A percentile compares a stretch with the other conserved stretches of the same genome.
Conservation (phyloP, 64 coral and sea anemone species). For the Montipora foliosa region DNA sequence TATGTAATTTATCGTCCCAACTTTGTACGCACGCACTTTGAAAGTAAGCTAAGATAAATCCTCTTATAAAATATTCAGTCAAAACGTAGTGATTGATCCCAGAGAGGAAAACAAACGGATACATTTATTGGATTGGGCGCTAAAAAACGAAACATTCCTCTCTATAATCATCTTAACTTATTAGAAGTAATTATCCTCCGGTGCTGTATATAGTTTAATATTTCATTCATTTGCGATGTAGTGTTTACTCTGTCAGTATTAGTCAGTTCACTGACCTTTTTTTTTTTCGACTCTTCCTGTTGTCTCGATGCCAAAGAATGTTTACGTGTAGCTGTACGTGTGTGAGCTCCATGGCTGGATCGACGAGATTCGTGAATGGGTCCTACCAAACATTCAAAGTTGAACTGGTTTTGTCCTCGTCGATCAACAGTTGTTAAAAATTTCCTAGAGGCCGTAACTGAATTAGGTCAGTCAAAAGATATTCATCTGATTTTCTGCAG, state of each 20-base stretch:
- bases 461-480: too few species aligned
- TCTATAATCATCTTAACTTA: neutral
- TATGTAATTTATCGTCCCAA: neutral
- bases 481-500: too few species aligned
- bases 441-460: too few species aligned
- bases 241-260: neutral
- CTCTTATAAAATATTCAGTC: neutral
- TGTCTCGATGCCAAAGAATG: too few species aligned
- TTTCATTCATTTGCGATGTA: neutral
- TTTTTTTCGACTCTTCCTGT: too few species aligned
- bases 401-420: too few species aligned
- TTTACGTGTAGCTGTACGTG: too few species aligned
- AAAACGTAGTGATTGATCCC: neutral
- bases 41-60: neutral
- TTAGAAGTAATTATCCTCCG: neutral
- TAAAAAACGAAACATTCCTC: neutral
- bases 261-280: too few species aligned
- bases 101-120: neutral
- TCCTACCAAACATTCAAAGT: too few species aligned
- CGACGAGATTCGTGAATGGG: too few species aligned
- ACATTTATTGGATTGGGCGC: neutral
- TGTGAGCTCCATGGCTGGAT: too few species aligned
- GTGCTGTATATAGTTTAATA: neutral
- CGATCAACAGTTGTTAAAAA: too few species aligned
- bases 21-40: neutral